A percentile compares a stretch with the other conserved stretches of the same genome.
These are phyloP conservation scores for Trichosurus vulpecula DNA, from an alignment of 2,797 vertebrate species.

Conservation along the genomic window DNA sequence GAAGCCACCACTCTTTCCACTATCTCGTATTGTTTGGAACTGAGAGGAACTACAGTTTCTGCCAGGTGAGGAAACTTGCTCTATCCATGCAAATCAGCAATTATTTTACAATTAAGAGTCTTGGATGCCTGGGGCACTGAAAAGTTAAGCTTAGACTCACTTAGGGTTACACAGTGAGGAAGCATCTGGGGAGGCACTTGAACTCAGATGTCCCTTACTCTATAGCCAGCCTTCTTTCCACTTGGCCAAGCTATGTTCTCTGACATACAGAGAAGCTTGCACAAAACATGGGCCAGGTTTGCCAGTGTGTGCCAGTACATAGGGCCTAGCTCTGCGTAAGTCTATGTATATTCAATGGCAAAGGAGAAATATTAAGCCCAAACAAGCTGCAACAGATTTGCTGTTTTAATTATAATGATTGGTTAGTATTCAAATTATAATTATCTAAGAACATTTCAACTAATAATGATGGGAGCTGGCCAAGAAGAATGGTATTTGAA, in stretches of 20 bases:
- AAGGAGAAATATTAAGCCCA: constrained; percentile 14
- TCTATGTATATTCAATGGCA: not conserved
- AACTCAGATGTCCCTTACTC: not conserved
- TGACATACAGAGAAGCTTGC: not conserved
- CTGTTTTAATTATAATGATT: constrained; percentile 9
- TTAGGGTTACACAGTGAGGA: not conserved
- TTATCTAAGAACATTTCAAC: not conserved
- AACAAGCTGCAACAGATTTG: constrained; percentile 34
- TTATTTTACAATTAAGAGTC: not conserved
- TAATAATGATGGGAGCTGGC: not conserved
- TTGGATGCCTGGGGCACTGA: not conserved
- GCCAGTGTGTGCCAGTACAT: not conserved
- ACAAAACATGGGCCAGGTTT: not conserved
- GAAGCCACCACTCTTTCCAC: not conserved
- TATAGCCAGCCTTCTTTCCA: not conserved
- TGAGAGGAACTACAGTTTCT: not conserved
- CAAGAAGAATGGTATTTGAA: not conserved
- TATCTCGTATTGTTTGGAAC: not conserved
- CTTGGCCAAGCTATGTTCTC: not conserved
- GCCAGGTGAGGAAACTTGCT: not conserved
- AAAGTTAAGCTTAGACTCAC: not conserved
- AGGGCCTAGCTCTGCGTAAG: not conserved
- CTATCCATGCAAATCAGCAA: not conserved
- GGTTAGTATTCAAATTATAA: constrained; percentile 5
- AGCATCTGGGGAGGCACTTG: not conserved